These are phyloP conservation scores for Drosophila athabasca DNA, from an alignment of 1,140 invertebrate species.

Conservation along the genomic window DNA sequence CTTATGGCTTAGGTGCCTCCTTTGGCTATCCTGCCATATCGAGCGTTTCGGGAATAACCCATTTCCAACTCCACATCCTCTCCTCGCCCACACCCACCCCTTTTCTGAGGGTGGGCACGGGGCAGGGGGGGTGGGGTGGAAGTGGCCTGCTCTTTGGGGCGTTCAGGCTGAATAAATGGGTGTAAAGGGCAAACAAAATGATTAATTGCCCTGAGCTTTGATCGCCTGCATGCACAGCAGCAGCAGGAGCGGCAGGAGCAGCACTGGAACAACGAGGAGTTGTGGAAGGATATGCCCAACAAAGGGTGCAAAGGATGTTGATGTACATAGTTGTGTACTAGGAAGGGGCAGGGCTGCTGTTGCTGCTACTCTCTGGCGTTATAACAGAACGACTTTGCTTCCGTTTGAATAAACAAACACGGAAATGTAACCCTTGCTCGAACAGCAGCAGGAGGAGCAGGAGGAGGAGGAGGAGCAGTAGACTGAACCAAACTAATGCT, in stretches of 20 bases:
- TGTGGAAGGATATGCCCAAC: conserved; percentile 66
- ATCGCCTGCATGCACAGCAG: conserved; percentile 77
- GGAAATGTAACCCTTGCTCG: conserved; percentile 70
- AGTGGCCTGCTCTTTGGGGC: conserved; percentile 68
- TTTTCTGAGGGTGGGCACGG: too few species aligned
- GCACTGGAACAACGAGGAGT: conserved; percentile 29
- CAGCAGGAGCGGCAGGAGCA: conserved; percentile 31
- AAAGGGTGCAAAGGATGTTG: conserved; percentile 75
- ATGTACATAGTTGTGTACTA: conserved; percentile 54
- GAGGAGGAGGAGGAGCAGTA: conserved; percentile 23
- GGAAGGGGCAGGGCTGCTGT: conserved; percentile 26
- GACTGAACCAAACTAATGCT: conserved; percentile 58
- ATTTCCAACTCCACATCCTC: conserved; percentile 25
- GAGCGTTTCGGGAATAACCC: conserved; percentile 48
- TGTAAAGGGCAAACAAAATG: conserved; percentile 83
- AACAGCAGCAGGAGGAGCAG: conserved; percentile 22
- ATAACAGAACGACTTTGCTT: conserved; percentile 82
- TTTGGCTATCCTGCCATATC: conserved; percentile 27
- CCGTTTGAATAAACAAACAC: conserved; percentile 82
- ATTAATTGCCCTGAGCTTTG: conserved; percentile 83
- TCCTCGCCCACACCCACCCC: conserved; percentile 4
- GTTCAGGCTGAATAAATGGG: conserved; percentile 82
- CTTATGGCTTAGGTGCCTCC: conserved; percentile 32
- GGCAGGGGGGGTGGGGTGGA: background rate
- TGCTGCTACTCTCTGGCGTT: conserved; percentile 60